Evolutionary conservation across 2,888 invertebrate species (phyloP).

Genomic region (Standfussiana lucernea): DNA sequence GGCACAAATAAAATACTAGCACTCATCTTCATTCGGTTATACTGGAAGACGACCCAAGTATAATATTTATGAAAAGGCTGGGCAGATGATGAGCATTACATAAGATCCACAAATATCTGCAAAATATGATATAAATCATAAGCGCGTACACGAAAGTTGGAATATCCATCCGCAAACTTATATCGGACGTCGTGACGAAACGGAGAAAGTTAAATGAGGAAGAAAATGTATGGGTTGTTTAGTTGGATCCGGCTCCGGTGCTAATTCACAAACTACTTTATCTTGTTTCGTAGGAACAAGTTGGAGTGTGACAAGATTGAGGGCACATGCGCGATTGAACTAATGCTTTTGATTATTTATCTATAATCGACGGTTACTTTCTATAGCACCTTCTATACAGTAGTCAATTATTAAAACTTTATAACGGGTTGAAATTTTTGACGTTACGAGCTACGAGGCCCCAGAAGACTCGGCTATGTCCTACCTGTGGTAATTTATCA

Average conservation of each 20-base stretch:
- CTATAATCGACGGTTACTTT: background rate
- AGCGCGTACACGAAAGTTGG: slow-evolving; percentile 64
- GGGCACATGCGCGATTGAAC: background rate
- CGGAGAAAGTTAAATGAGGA: slow-evolving; percentile 84
- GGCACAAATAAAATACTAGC: background rate
- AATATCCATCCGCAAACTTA: slow-evolving; percentile 72
- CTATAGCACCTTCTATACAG: background rate
- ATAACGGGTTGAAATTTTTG: background rate
- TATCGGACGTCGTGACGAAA: slow-evolving; percentile 72
- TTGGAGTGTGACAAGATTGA: slow-evolving; percentile 35
- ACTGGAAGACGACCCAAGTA: background rate
- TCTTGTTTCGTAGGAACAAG: slow-evolving; percentile 61
- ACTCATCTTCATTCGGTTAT: background rate
- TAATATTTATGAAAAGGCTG: background rate
- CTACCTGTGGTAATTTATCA: background rate
- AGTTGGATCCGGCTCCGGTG: slow-evolving; percentile 78
- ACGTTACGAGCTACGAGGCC: background rate
- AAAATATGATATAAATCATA: slow-evolving; percentile 24
- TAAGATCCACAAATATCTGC: background rate
- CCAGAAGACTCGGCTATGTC: background rate
- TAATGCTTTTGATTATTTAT: slow-evolving; percentile 13
- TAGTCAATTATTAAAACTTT: background rate
- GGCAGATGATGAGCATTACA: background rate
- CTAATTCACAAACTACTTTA: slow-evolving; percentile 84
- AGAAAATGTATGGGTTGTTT: slow-evolving; percentile 84